Conservation (phyloP, 2,113 vertebrate genomes). For the Calyptomena viridis region DNA sequence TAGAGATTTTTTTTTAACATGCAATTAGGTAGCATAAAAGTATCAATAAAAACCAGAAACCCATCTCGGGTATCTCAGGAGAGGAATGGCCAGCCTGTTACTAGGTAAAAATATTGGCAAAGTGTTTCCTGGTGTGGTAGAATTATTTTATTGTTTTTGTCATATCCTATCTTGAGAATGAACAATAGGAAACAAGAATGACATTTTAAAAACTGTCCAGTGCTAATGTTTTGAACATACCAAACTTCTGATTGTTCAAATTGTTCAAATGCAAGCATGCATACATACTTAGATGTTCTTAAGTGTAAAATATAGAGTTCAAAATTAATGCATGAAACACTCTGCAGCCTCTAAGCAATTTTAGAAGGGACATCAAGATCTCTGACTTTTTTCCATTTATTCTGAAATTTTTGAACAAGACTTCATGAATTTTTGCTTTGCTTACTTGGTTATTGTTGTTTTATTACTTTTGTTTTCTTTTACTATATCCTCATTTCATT, state of each 20-base stretch:
- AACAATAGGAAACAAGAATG: neutral
- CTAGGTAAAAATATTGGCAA: neutral
- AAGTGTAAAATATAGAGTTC: neutral
- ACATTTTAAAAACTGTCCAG: neutral
- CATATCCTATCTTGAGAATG: neutral
- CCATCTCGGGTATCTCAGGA: neutral
- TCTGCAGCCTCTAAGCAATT: neutral
- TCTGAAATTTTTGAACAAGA: neutral
- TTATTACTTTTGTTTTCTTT: neutral
- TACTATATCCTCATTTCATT: neutral
- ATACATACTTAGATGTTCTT: neutral
- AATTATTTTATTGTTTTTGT: neutral
- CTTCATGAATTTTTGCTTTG: neutral
- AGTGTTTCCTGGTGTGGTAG: neutral
- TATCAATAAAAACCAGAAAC: neutral
- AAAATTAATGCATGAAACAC: neutral
- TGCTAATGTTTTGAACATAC: neutral
- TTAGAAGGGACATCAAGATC: neutral
- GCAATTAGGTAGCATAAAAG: neutral
- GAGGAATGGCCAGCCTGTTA: neutral
- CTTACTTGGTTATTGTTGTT: neutral
- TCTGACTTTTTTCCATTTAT: neutral
- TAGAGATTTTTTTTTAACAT: neutral
- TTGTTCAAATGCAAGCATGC: neutral
- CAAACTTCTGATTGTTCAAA: neutral